These are phyloP conservation scores for Drosophila ercepeae DNA, from an alignment of 1,140 invertebrate genomes.

Conservation along the genomic window DNA sequence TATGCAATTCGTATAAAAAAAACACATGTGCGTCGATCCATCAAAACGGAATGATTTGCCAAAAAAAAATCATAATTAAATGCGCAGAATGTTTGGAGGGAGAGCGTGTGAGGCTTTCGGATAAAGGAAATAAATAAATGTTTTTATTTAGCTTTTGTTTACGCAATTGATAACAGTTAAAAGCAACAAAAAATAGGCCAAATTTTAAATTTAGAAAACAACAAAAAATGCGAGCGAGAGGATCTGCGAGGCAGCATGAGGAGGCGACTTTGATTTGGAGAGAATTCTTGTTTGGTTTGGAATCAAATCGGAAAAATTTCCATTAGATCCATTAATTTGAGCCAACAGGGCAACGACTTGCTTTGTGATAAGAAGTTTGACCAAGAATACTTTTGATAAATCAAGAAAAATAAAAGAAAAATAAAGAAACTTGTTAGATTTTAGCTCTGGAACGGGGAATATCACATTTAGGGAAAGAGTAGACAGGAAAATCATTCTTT, in stretches of 20 bases:
- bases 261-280: too few relatives aligned
- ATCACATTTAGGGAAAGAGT: too few relatives aligned
- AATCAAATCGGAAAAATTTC: conserved; percentile 7
- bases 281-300: neutral
- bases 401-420: too few relatives aligned
- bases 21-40: conserved; percentile 3
- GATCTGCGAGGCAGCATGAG: too few relatives aligned
- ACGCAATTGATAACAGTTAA: conserved; percentile 77
- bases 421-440: too few relatives aligned
- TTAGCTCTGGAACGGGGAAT: too few relatives aligned
- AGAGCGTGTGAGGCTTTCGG: neutral
- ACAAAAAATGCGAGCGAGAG: too few relatives aligned
- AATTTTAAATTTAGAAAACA: conserved; percentile 75
- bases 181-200: conserved; percentile 68
- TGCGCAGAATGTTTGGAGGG: conserved; percentile 53
- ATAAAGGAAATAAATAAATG: conserved; percentile 32
- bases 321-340: neutral
- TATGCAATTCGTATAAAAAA: conserved; percentile 32
- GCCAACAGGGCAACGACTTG: conserved; percentile 10
- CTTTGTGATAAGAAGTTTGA: conserved; percentile 3
- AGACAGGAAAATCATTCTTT: too few relatives aligned
- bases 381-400: too few relatives aligned
- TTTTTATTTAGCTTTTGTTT: conserved; percentile 53
- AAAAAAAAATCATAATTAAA: conserved; percentile 48
- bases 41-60: conserved; percentile 25